Base-by-base conservation (phyloP, 2,888 invertebrate genomes). In the Harpagoxenus sublaevis region DNA sequence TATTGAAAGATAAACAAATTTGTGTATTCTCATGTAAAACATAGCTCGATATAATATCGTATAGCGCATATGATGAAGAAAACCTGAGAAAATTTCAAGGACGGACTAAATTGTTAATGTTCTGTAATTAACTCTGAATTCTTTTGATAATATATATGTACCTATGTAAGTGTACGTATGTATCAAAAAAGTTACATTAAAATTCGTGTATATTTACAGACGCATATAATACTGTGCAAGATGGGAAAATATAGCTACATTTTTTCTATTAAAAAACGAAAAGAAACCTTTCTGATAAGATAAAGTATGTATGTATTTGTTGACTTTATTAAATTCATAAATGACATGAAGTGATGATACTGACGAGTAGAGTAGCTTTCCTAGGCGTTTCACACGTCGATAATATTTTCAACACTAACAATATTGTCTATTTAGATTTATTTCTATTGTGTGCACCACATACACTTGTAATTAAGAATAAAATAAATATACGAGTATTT, bases 401-500 rank as follows among this genome's bases (percentile, higher is more conserved):
- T 92, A 91, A 92, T 93, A 93, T 92, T 93, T 93, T 92, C 90
- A 90, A 91, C 92, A 92, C 93, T 93, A 93, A 93, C 93, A 93
- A 92, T 91, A 92, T 88, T 90, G n/a, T 87, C 89, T 90, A 92
- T 90, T 93, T 93, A 92, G 92, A 93, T 92, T 93, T 92, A 92
- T 93, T 93, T 92, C 93, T 93, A 93, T 92, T 90, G 92, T 92
- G 93, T 93, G 92, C 93, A 92, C 92, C 89, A 91, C 89, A 93
- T 92, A 92, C 89, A 91, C 90, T 90, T 93, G 92, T 93, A 93
- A 92, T 90, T 93, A 92, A 90, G 89, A 91, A 89, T 92, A 90
- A 93, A 91, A 93, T 93, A 93, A 93, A 93, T 93, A 93, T 92
- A 93, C 88, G 85, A 91, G 90, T 93, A 93, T 93, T 93, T 93